phyloP scores from a whole-genome alignment of 2,797 vertebrate species.

The Enteromius radiatus region DNA sequence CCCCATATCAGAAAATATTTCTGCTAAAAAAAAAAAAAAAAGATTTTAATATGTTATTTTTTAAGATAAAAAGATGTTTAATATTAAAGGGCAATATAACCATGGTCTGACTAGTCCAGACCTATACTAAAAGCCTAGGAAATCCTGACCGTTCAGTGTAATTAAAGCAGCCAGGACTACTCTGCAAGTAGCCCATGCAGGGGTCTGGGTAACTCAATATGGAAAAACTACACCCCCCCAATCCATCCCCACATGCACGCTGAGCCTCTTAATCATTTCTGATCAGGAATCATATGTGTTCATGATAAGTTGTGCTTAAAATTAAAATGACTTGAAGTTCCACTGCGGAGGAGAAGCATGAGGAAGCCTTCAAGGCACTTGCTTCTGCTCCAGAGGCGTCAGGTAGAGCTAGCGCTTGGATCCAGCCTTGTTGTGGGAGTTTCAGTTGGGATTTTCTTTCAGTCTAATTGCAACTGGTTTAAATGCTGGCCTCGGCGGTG shows the following conservation, averaged over 20 bases:
- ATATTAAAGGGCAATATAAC: not conserved
- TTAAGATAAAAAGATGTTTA: not conserved
- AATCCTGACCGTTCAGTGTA: not conserved
- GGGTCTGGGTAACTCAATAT: not conserved
- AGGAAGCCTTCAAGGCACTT: conserved; percentile 35
- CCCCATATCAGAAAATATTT: not conserved
- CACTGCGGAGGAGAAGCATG: conserved; percentile 32
- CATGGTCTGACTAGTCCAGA: not conserved
- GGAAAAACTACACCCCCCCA: conserved; percentile 14
- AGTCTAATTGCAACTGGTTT: conserved; percentile 26
- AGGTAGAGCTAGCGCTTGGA: conserved; percentile 36
- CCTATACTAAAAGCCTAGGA: not conserved
- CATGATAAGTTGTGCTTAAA: conserved; percentile 36
- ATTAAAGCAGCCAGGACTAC: conserved; percentile 13
- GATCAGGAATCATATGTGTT: conserved; percentile 23
- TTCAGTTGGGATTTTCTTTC: conserved; percentile 37
- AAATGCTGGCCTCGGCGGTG: conserved; percentile 9
- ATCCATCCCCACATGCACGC: conserved; percentile 1
- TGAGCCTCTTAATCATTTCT: conserved; percentile 40
- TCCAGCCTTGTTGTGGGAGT: conserved; percentile 31
- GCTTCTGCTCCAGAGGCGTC: conserved; percentile 39
- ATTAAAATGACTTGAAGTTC: conserved; percentile 32
- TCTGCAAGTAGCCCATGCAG: conserved; percentile 23
- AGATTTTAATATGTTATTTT: conserved; percentile 15
- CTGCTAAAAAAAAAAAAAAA: not conserved